These are phyloP conservation scores for Erynnis tages DNA, from an alignment of 2,888 invertebrate genomes.

Conservation along the genomic window DNA sequence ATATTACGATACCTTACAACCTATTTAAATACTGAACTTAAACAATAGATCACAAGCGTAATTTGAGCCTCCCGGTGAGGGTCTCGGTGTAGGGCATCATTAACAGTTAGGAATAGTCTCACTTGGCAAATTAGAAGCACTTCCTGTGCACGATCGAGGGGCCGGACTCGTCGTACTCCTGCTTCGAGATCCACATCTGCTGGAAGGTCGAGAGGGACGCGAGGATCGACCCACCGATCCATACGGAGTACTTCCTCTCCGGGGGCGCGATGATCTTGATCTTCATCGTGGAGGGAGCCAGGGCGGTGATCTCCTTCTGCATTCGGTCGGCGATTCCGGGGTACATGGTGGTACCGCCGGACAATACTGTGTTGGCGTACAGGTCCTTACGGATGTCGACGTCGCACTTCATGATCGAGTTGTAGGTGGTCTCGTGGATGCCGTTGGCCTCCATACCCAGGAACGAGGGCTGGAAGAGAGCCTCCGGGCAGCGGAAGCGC, in stretches of 20 bases:
- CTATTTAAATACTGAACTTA: slow-evolving; percentile 80
- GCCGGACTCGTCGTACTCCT: slow-evolving; percentile 98
- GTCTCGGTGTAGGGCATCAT: slow-evolving; percentile 76
- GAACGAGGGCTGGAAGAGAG: slow-evolving; percentile 96
- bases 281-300: slow-evolving; percentile 95
- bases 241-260: slow-evolving; percentile 96
- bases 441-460: slow-evolving; percentile 93
- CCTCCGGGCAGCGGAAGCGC: slow-evolving; percentile 97
- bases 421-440: slow-evolving; percentile 95
- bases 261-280: slow-evolving; percentile 97
- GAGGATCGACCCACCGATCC: slow-evolving; percentile 96
- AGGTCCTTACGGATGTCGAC: slow-evolving; percentile 98
- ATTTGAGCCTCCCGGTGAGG: slow-evolving; percentile 71
- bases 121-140: slow-evolving; percentile 81
- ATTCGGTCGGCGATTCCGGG: slow-evolving; percentile 96
- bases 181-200: slow-evolving; percentile 98
- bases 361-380: slow-evolving; percentile 97
- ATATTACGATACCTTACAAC: slow-evolving; percentile 80
- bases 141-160: slow-evolving; percentile 98
- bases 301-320: slow-evolving; percentile 95
- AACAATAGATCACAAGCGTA: slow-evolving; percentile 79
- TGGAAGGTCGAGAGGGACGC: slow-evolving; percentile 96
- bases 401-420: slow-evolving; percentile 99
- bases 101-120: slow-evolving; percentile 73
- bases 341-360: slow-evolving; percentile 97